Base-by-base conservation (phyloP, 1,140 invertebrate genomes). In the Plutomurus gul region DNA sequence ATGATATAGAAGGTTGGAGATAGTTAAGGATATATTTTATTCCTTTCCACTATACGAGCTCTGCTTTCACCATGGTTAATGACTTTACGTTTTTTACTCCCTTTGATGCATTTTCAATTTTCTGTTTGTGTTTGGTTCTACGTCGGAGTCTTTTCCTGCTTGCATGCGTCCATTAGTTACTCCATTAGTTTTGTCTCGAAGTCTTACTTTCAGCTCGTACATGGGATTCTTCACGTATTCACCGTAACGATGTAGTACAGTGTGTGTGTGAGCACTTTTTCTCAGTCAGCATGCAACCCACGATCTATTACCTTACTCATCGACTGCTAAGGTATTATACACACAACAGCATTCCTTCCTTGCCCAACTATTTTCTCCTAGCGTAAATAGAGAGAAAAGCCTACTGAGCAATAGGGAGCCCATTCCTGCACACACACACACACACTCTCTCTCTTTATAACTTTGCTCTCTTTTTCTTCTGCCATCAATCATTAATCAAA, bases 111-210 rank as follows among this genome's bases (percentile, higher is more conserved):
- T 30, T 65, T 65, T 65, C 56, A 65, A 65, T 65, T 65, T 33
- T 65, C 30, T 65, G 30, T 65, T 25, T 65, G 51, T 60, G 51
- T 60, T 3, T 43, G 16, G n/a, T n/a, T n/a, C 49, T 60, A 8
- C 25, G 30, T 65, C n/a, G 27, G 25, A 65, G 27, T 30, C 56
- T 65, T 65, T 65, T 65, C 56, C 30, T 65, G 56, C 56, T 65
- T 65, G 56, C 56, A 65, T 65, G 56, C 56, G 36, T 65, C 56
- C 56, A 65, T 65, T 65, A 65, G 56, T 65, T 65, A 33, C 27
- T 65, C 56, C 56, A 65, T 65, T 65, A 65, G 56, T 65, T 65
- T 65, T 65, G 56, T 65, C 36, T 65, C 56, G n/a, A n/a, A n/a
- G n/a, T n/a, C n/a, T n/a, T n/a, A n/a, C n/a, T n/a, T n/a, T n/a